Conservation (phyloP, 2,113 vertebrate species). For the Cygnus atratus region DNA sequence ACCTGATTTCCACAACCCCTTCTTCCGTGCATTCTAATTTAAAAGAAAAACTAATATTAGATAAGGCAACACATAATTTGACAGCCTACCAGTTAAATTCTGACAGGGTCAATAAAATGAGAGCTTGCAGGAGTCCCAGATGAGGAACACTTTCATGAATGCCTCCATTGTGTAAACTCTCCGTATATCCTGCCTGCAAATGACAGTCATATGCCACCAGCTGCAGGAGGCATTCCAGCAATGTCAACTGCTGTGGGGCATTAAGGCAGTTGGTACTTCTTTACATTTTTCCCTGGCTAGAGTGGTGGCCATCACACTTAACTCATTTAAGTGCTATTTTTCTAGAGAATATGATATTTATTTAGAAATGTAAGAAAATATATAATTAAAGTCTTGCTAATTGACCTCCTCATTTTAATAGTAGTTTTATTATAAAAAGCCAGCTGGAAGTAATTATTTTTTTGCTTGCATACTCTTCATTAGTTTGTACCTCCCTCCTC, state of each 20-base stretch:
- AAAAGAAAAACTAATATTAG: slow-evolving; percentile 66
- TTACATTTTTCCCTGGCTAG: slow-evolving; percentile 74
- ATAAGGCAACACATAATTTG: slow-evolving; percentile 68
- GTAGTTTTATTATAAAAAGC: slow-evolving; percentile 73
- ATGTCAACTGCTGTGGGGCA: slow-evolving; percentile 71
- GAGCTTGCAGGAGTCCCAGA: slow-evolving; percentile 64
- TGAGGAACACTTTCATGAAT: slow-evolving; percentile 66
- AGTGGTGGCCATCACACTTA: slow-evolving; percentile 72
- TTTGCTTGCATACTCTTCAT: slow-evolving; percentile 65
- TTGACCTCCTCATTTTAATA: slow-evolving; percentile 71
- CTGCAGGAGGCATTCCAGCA: slow-evolving; percentile 80
- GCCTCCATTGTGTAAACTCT: slow-evolving; percentile 60
- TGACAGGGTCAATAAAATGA: slow-evolving; percentile 72
- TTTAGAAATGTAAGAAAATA: slow-evolving; percentile 57
- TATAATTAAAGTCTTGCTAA: slow-evolving; percentile 68
- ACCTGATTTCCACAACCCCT: background rate
- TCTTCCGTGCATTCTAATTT: slow-evolving; percentile 44
- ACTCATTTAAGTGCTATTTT: slow-evolving; percentile 48
- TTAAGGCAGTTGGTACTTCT: slow-evolving; percentile 71
- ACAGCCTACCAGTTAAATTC: slow-evolving; percentile 66
- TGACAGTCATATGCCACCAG: slow-evolving; percentile 81
- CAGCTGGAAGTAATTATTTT: slow-evolving; percentile 75
- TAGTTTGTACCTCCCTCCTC: slow-evolving; percentile 47
- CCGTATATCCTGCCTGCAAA: slow-evolving; percentile 66
- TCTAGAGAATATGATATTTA: slow-evolving; percentile 20